Evolutionary conservation across 2,113 vertebrate genomes (phyloP).

Genomic region (Cyanoliseus patagonus): DNA sequence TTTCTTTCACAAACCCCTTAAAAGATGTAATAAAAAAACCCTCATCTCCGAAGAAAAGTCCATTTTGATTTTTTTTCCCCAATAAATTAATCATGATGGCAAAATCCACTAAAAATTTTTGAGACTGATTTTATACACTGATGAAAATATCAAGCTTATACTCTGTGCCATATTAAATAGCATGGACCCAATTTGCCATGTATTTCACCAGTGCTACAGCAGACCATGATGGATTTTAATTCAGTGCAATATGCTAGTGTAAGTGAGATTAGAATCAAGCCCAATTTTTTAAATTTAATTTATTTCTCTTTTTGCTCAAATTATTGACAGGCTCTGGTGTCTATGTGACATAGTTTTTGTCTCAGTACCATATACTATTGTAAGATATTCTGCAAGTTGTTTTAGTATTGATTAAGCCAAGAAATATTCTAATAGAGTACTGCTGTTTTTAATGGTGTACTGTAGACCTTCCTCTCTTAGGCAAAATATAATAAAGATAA

Average conservation of each 20-base stretch:
- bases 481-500: not conserved
- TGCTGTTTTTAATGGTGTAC: conserved; percentile 2
- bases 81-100: not conserved
- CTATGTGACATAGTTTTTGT: conserved; percentile 56
- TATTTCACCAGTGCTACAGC: not conserved
- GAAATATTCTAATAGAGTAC: conserved; percentile 40
- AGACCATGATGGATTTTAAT: not conserved
- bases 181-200: not conserved
- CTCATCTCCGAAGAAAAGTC: not conserved
- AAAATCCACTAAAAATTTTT: not conserved
- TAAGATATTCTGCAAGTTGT: conserved; percentile 67
- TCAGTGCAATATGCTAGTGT: not conserved
- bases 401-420: conserved; percentile 65
- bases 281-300: conserved; percentile 45
- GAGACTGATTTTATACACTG: not conserved
- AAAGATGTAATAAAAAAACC: not conserved
- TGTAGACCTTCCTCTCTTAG: conserved; percentile 19
- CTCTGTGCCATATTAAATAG: not conserved
- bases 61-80: not conserved
- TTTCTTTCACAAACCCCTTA: not conserved
- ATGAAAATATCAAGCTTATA: not conserved
- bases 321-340: conserved; percentile 46
- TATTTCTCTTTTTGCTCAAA: conserved; percentile 51
- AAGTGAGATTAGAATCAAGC: not conserved
- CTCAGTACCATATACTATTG: conserved; percentile 43